Evolutionary conservation across 2,113 vertebrate species (phyloP).

Genomic region (Neodon shergylaensis): DNA sequence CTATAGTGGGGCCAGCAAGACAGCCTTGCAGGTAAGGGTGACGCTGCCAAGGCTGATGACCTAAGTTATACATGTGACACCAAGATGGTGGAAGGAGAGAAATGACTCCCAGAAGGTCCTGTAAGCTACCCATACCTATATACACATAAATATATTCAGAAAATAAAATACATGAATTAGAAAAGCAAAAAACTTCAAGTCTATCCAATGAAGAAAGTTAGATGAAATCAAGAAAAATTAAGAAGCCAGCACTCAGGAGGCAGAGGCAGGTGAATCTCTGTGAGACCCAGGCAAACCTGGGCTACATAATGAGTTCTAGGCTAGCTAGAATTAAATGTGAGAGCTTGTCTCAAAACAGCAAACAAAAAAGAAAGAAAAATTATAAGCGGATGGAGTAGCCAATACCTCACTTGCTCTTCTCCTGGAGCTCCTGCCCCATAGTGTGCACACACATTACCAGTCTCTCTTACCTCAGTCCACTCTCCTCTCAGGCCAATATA

Average conservation of each 20-base stretch:
- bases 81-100: background rate
- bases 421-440: background rate
- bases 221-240: constrained; percentile 26
- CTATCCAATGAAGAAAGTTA: constrained; percentile 20
- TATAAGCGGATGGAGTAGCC: background rate
- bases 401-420: background rate
- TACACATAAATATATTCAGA: background rate
- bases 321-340: background rate
- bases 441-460: background rate
- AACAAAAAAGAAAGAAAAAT: background rate
- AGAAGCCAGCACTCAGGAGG: background rate
- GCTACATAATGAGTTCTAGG: background rate
- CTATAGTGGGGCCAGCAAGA: background rate
- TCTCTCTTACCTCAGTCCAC: constrained; percentile 91
- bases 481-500: constrained; percentile 97
- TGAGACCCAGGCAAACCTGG: background rate
- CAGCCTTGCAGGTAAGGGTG: background rate
- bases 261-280: background rate
- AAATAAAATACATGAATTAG: background rate
- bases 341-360: background rate
- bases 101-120: background rate
- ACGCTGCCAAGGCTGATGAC: background rate
- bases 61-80: background rate
- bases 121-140: background rate
- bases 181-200: background rate